phyloP scores from a whole-genome alignment of 2,888 invertebrate species.

The Microctonus brassicae region DNA sequence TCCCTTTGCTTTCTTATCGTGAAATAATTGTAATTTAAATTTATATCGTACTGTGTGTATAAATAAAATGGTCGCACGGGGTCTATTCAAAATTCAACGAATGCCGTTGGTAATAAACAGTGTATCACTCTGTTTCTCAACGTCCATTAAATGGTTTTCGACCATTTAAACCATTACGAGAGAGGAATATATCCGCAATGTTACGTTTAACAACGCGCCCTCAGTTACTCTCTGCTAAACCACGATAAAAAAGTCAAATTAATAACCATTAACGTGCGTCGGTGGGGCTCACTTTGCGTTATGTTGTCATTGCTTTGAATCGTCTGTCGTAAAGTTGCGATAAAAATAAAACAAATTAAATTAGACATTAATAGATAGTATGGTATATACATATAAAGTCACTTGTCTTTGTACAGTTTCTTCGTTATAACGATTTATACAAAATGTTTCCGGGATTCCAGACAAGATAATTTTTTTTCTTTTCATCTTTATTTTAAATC shows the following conservation, averaged over 20 bases:
- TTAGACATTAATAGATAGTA: background rate
- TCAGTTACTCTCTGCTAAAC: background rate
- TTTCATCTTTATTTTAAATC: background rate
- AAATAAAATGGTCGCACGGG: constrained; percentile 28
- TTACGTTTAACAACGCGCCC: constrained; percentile 34
- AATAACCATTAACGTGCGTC: constrained; percentile 48
- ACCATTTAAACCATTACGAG: constrained; percentile 32
- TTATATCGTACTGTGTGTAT: constrained; percentile 2
- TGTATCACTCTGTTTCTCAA: constrained; percentile 60
- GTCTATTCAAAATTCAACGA: constrained; percentile 59
- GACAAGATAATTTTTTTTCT: background rate
- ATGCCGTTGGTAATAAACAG: constrained; percentile 60
- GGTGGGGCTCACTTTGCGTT: background rate
- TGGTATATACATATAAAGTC: too few species aligned
- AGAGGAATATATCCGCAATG: background rate
- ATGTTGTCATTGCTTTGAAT: background rate
- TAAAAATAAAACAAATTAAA: background rate
- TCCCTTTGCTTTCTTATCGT: constrained; percentile 26
- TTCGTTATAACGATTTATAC: background rate
- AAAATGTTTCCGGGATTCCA: background rate
- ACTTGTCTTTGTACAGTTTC: too few species aligned
- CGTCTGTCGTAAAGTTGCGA: constrained; percentile 24
- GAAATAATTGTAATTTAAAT: constrained; percentile 7
- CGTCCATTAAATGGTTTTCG: constrained; percentile 54
- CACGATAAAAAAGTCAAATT: constrained; percentile 48